Evolutionary conservation across 2,888 invertebrate genomes (phyloP).

Genomic region (Hirtodrosophila alboralis): DNA sequence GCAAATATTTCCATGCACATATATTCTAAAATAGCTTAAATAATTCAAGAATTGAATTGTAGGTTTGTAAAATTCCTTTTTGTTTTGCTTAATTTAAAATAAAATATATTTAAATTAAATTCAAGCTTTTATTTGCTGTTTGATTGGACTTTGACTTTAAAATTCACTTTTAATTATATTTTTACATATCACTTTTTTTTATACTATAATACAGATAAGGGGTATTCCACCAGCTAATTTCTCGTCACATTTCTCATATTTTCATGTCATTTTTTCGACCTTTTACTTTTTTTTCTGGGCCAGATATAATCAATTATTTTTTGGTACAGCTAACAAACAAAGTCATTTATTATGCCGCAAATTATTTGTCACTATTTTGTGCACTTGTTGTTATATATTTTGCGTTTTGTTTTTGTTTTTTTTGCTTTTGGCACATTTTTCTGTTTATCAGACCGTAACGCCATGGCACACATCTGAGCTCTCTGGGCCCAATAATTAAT

Average conservation of each 20-base stretch:
- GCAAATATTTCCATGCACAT: too few species aligned
- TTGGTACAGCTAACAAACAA: slow-evolving; percentile 55
- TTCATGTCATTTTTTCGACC: too few species aligned
- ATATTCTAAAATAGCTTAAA: too few species aligned
- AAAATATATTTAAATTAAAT: too few species aligned
- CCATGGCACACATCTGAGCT: slow-evolving; percentile 44
- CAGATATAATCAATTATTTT: slow-evolving; percentile 61
- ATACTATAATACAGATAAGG: too few species aligned
- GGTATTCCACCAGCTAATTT: not conserved
- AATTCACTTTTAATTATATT: too few species aligned
- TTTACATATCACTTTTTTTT: too few species aligned
- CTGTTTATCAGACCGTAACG: slow-evolving; percentile 60
- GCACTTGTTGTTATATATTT: slow-evolving; percentile 61
- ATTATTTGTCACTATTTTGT: slow-evolving; percentile 66
- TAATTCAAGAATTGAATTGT: too few species aligned
- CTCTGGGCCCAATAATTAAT: slow-evolving; percentile 71
- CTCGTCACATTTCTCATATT: slow-evolving; percentile 3
- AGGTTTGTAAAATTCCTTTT: too few species aligned
- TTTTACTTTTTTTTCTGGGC: slow-evolving; percentile 15
- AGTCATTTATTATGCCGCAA: slow-evolving; percentile 67
- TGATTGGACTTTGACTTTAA: too few species aligned
- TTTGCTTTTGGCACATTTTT: slow-evolving; percentile 26
- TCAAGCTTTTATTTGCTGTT: too few species aligned
- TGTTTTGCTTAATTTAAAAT: too few species aligned
- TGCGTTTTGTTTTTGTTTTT: slow-evolving; percentile 26